Percentiles rank a stretch among this genome's conserved stretches.
Evolutionary conservation across 2,797 vertebrate genomes (phyloP).

Genomic region (Poeciliopsis paucimaculata): DNA sequence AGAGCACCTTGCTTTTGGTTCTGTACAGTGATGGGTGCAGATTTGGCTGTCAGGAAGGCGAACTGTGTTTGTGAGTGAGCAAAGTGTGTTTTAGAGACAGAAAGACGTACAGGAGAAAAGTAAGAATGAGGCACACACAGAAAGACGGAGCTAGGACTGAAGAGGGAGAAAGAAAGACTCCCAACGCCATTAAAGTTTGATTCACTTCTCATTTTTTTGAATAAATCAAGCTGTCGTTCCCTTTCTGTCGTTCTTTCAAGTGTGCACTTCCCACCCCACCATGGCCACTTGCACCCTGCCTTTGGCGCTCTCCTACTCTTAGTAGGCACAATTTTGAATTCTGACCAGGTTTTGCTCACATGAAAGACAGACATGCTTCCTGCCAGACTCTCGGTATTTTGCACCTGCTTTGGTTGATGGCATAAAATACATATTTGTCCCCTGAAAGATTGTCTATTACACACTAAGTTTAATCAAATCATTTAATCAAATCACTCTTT

Average conservation of each 20-base stretch:
- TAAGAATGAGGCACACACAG: constrained; percentile 35
- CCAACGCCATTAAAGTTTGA: constrained; percentile 84
- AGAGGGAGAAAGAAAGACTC: constrained; percentile 61
- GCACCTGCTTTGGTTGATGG: constrained; percentile 24
- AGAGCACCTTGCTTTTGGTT: constrained; percentile 84
- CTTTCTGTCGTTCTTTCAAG: constrained; percentile 68
- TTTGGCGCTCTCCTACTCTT: constrained; percentile 45
- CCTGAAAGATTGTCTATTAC: not conserved
- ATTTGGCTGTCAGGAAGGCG: constrained; percentile 68
- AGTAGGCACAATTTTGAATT: constrained; percentile 51
- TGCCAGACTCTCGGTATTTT: constrained; percentile 46
- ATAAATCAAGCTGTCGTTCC: constrained; percentile 81
- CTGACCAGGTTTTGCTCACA: constrained; percentile 63
- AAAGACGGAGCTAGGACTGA: constrained; percentile 61
- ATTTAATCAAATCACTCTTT: not conserved
- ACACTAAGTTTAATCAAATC: not conserved
- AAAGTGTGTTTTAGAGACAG: constrained; percentile 44
- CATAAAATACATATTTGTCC: not conserved
- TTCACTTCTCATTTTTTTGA: constrained; percentile 78
- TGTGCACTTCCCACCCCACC: constrained; percentile 46
- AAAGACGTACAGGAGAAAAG: constrained; percentile 12
- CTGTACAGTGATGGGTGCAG: constrained; percentile 50
- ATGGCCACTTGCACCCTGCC: constrained; percentile 43
- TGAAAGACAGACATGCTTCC: constrained; percentile 45
- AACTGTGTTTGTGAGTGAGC: constrained; percentile 65